Percentiles rank a stretch among this genome's conserved stretches.
Evolutionary conservation across 2,888 invertebrate species (phyloP).

Genomic region (Venustoraphidia nigricollis): DNA sequence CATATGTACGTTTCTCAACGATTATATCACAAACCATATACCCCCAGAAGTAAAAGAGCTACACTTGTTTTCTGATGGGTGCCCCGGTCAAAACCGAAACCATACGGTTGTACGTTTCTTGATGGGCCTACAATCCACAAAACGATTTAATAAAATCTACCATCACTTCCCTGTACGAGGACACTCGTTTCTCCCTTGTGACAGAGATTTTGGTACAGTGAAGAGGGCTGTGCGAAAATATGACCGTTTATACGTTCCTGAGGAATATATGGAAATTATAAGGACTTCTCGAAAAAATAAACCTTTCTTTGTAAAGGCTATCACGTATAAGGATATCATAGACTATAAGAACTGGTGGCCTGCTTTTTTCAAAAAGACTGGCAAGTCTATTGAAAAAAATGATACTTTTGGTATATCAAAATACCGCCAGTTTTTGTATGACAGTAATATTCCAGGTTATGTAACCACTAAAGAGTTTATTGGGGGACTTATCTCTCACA

Average conservation of each 20-base stretch:
- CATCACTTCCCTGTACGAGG: constrained; percentile 11
- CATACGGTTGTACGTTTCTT: constrained; percentile 7
- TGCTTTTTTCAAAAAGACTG: too few relatives aligned
- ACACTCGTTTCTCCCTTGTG: constrained; percentile 11
- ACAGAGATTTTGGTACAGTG: constrained; percentile 10
- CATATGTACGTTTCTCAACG: constrained; percentile 6
- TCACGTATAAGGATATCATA: too few relatives aligned
- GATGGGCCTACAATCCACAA: constrained; percentile 7
- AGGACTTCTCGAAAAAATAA: not conserved
- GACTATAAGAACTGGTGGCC: too few relatives aligned
- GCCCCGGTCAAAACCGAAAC: constrained; percentile 12
- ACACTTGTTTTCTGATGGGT: constrained; percentile 10
- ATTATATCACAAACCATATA: constrained; percentile 6
- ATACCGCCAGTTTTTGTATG: too few relatives aligned
- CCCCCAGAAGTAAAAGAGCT: constrained; percentile 7
- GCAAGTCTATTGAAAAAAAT: too few relatives aligned
- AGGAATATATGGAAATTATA: not conserved
- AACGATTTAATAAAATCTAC: constrained; percentile 7
- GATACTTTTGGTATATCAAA: too few relatives aligned
- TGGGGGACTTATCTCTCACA: too few relatives aligned
- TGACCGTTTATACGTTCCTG: not conserved
- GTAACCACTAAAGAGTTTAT: too few relatives aligned
- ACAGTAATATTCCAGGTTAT: too few relatives aligned
- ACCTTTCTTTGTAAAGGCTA: too few relatives aligned
- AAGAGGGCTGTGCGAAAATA: constrained; percentile 7